Evolutionary conservation across 2,113 vertebrate genomes (phyloP), one percentile per base, ranked within the genome.

Genomic region (Tupaia chinensis): DNA sequence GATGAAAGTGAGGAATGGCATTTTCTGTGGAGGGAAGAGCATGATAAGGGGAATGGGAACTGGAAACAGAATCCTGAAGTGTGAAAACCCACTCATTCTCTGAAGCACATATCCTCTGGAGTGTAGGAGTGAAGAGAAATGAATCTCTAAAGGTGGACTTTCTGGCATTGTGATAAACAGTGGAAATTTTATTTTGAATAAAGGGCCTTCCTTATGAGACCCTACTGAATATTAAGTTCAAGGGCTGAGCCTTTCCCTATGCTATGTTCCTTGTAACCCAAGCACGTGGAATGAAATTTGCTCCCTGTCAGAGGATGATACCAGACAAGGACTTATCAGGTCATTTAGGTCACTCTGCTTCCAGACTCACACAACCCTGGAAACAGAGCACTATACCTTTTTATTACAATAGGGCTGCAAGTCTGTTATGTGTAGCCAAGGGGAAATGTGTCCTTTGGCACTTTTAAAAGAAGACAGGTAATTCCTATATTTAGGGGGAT

Each of bases 391-490:
- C 20, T 44, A 81, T 91, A 93, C 66, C 61, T 87, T 96, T 95
- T 89, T n/a, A 91, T 89, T 89, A 90, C 66, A 93, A 56, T 79
- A 89, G 53, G 61, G 80, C 58, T 89, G 19, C 15, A 58, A 87
- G 5, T 94, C 44, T 88, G 54, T 74, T 84, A 96, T 82, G 44
- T 61, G 20, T 58, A 95, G 95, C 4, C 7, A 16, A 93, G 44
- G n/a, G 54, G 92, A 65, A 63, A 76, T 70, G 20, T 54, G 23
- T 72, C 20, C 29, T 84, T 84, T 90, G 65, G 56, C 54, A 80
- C 53, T 34, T 94, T 92, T 85, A 72, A 68, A 70, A 95, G 87
- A 74, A 79, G 44, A 65, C 56, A 91, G 60, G 87, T 68, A 95
- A 73, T 61, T 22, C 10, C 68, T 87, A 19, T 76, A 5, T 88